These are phyloP conservation scores for Tuberolachnus salignus DNA, from an alignment of 2,888 invertebrate species.

Conservation along the genomic window DNA sequence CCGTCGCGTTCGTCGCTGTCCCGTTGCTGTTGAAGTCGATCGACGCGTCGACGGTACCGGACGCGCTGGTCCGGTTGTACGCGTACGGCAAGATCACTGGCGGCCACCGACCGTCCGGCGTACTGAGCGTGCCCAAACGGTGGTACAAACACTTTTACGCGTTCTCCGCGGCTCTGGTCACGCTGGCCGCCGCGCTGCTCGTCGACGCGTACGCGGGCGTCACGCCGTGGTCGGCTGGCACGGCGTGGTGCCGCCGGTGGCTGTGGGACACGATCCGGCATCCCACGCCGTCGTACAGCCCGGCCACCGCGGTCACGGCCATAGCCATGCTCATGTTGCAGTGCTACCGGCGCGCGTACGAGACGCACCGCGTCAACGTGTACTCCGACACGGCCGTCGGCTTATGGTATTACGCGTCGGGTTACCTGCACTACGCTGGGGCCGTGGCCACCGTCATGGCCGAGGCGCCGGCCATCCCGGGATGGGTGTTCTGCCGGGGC, in stretches of 20 bases:
- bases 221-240: not conserved
- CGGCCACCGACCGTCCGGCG: slow-evolving; percentile 12
- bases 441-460: slow-evolving; percentile 24
- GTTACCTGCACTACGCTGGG: slow-evolving; percentile 28
- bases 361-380: slow-evolving; percentile 27
- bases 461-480: slow-evolving; percentile 3
- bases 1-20: not conserved
- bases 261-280: slow-evolving; percentile 5
- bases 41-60: slow-evolving; percentile 4
- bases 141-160: slow-evolving; percentile 35
- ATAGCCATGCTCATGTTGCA: slow-evolving; percentile 3
- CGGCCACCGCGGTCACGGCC: slow-evolving; percentile 19
- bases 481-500: not conserved
- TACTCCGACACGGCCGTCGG: slow-evolving; percentile 38
- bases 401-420: slow-evolving; percentile 29
- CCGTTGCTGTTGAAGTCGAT: slow-evolving; percentile 9
- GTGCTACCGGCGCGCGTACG: slow-evolving; percentile 25
- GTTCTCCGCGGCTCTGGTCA: not conserved
- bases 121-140: slow-evolving; percentile 39
- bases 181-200: not conserved
- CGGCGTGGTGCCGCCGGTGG: slow-evolving; percentile 14
- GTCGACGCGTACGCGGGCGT: not conserved
- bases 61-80: slow-evolving; percentile 6
- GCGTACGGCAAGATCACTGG: slow-evolving; percentile 43
- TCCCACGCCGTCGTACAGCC: slow-evolving; percentile 11